Conservation (phyloP, 2,113 vertebrate species). For the Oenanthe melanoleuca region DNA sequence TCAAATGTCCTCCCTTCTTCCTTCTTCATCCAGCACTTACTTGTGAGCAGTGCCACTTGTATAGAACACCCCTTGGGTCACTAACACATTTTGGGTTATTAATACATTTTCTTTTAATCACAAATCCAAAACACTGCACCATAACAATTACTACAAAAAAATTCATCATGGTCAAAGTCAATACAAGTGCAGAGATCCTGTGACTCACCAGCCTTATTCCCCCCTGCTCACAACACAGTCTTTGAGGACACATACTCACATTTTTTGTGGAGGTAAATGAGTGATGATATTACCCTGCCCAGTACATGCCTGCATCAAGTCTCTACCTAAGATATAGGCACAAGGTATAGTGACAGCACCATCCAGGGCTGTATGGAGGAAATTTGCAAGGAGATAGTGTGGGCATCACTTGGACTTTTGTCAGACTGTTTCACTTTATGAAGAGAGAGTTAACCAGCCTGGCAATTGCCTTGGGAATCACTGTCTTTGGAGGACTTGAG, state of each 20-base stretch:
- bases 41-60: not conserved
- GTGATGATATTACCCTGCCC: not conserved
- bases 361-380: accelerated
- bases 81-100: not conserved
- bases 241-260: not conserved
- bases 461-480: not conserved
- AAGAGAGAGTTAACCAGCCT: not conserved
- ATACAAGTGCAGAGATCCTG: not conserved
- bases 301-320: not conserved
- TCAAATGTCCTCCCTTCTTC: accelerated
- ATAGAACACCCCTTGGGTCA: not conserved
- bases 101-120: not conserved
- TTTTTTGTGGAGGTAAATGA: not conserved
- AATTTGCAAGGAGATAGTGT: not conserved
- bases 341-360: not conserved
- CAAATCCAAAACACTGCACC: not conserved
- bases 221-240: not conserved
- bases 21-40: not conserved
- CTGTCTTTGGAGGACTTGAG: not conserved
- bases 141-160: not conserved
- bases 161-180: not conserved
- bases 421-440: not conserved
- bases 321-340: not conserved
- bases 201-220: not conserved
- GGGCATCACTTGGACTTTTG: not conserved